Conservation (phyloP, 2,888 invertebrate genomes). For the Caenorhabditis becei region DNA sequence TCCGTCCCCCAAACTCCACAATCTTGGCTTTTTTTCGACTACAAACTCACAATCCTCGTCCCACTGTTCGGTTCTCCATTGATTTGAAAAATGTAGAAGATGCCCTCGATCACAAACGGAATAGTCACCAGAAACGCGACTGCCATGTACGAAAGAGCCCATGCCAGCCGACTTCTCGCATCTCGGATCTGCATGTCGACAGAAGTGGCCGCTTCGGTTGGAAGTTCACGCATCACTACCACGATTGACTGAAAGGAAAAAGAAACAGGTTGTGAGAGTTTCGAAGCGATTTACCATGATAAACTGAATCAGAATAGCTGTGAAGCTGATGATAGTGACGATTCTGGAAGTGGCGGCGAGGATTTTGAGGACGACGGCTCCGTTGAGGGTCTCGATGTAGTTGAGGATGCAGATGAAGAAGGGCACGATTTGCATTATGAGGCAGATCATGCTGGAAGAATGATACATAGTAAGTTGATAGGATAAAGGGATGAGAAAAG, state of each 20-base stretch:
- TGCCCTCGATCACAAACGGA: conserved; percentile 60
- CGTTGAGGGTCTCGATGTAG: conserved; percentile 50
- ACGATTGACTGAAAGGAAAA: conserved; percentile 64
- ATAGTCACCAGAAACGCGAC: conserved; percentile 63
- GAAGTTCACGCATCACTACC: conserved; percentile 58
- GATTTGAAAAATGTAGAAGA: conserved; percentile 57
- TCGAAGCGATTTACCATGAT: conserved; percentile 38
- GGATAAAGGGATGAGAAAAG: neutral
- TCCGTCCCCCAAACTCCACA: too few species aligned
- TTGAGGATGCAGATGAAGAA: conserved; percentile 65
- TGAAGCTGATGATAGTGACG: conserved; percentile 61
- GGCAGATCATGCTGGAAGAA: conserved; percentile 63
- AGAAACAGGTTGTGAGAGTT: neutral
- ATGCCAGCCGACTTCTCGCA: conserved; percentile 67
- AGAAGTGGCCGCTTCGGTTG: conserved; percentile 64
- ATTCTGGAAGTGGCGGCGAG: conserved; percentile 61
- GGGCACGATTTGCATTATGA: conserved; percentile 69
- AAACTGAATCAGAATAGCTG: conserved; percentile 55
- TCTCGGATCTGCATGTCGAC: conserved; percentile 69
- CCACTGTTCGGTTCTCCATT: conserved; percentile 24
- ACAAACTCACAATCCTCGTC: conserved; percentile 28
- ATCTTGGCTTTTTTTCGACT: too few species aligned
- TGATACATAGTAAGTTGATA: too few species aligned
- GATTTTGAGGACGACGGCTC: conserved; percentile 43
- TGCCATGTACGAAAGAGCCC: conserved; percentile 61